Base-by-base conservation (phyloP, 2,888 invertebrate genomes). In the Athalia circularis region DNA sequence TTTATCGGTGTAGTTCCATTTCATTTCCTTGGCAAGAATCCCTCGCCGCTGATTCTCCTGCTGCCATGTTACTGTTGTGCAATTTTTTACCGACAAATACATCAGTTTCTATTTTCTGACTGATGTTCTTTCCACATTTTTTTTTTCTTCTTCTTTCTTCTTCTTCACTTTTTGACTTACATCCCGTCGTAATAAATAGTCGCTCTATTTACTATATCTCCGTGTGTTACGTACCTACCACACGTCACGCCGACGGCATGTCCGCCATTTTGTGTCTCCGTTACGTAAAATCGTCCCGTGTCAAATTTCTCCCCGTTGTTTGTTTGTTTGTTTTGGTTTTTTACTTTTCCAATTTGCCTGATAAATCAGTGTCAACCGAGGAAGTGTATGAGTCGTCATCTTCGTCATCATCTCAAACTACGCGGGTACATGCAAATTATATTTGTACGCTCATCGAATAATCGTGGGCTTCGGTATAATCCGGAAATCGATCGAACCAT, bases 31-130 rank as follows among this genome's bases (percentile, higher is more conserved):
- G 48, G 65, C 59, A 3, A 59, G 45, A n/a, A 57, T 15, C 59
- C 72, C 47, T 45, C 3, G 59, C 48, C 52, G 9, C 52, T 50
- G 8, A 8, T 5, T 15, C 54, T 1, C 29, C 52, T 29, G 7
- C 52, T 47, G 29, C 29, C 29, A 29, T 72, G 6, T 29, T 54
- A 11, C n/a, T 5, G 7, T 13, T 13, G 0, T 65, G 45, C 48
- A 48, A 8, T 13, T 47, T 13, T 47, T 13, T 50, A 15, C 48
- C 57, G n/a, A 70, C 54, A 29, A 68, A 68, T 54, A 54, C 43
- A 54, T 68, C 68, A 54, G 72, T 72, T 59, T 72, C 72, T 61
- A 72, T 72, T 59, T 72, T 59, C 52, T 47, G 59, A 57, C 47
- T 72, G 48, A 57, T 15, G 68, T n/a, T 54, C n/a, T 54, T 15